phyloP scores from a whole-genome alignment of 2,797 vertebrate genomes.

The Labroides dimidiatus region DNA sequence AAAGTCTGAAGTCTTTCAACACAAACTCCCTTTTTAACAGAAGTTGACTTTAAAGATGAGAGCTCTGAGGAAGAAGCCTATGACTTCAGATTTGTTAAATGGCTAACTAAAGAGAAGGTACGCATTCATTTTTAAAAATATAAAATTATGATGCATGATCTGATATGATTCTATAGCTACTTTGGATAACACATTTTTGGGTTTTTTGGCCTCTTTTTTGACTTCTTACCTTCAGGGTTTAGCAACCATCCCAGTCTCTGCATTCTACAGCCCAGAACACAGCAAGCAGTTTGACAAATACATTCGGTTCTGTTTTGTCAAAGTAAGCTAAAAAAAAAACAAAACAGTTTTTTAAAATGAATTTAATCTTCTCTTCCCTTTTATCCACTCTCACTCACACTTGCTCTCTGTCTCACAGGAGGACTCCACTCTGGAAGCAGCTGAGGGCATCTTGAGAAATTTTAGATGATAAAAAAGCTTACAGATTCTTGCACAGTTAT shows the following conservation, averaged over 20 bases:
- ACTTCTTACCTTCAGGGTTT: conserved; percentile 83
- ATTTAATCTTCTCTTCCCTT: background rate
- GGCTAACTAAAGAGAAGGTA: conserved; percentile 96
- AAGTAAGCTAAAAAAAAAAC: conserved; percentile 87
- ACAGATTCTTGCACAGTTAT: background rate
- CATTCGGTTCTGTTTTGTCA: conserved; percentile 94
- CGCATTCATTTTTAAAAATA: too few relatives aligned
- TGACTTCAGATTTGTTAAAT: conserved; percentile 90
- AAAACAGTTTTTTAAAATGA: too few relatives aligned
- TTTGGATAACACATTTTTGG: too few relatives aligned
- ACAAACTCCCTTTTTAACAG: conserved; percentile 69
- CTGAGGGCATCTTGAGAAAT: conserved; percentile 87
- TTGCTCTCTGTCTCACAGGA: conserved; percentile 78
- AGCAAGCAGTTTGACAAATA: conserved; percentile 88
- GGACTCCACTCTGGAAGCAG: conserved; percentile 89
- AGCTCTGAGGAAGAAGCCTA: conserved; percentile 73
- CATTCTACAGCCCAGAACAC: conserved; percentile 88
- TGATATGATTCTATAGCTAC: too few relatives aligned
- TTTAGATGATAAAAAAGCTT: conserved; percentile 74
- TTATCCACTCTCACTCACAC: background rate
- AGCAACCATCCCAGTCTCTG: conserved; percentile 90
- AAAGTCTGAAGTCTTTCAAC: too few relatives aligned
- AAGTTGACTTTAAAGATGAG: conserved; percentile 81
- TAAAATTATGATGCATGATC: too few relatives aligned
- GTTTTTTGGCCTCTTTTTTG: background rate